These are phyloP conservation scores for Metridium senile DNA, from an alignment of 92 coral and sea anemone species.

Conservation along the genomic window DNA sequence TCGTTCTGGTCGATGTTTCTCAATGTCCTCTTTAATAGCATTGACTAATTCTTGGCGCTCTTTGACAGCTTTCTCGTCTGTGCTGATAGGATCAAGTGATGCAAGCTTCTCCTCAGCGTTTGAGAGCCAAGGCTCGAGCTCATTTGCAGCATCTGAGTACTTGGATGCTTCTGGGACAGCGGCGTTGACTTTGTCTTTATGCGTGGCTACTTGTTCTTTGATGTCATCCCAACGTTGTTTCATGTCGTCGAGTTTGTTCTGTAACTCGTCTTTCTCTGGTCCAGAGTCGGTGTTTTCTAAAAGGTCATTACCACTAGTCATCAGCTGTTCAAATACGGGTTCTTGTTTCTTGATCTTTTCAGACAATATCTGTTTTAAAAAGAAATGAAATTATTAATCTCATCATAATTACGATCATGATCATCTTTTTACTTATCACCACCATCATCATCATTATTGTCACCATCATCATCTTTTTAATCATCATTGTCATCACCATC, in stretches of 20 bases:
- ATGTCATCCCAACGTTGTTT: conserved; percentile 85
- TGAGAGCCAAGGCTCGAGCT: conserved; percentile 75
- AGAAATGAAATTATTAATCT: not conserved
- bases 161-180: conserved; percentile 83
- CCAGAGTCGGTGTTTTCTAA: conserved; percentile 91
- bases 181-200: conserved; percentile 57
- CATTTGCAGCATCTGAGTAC: conserved; percentile 65
- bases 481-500: too few relatives aligned
- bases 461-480: too few relatives aligned
- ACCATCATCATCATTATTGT: not conserved
- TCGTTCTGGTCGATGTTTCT: conserved; percentile 76
- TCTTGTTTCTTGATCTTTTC: conserved; percentile 79
- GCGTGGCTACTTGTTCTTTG: conserved; percentile 65
- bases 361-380: conserved; percentile 52
- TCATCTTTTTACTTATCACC: not conserved
- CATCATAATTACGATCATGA: not conserved
- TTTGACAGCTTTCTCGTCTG: conserved; percentile 56
- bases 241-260: conserved; percentile 68
- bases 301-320: conserved; percentile 76
- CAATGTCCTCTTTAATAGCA: conserved; percentile 67
- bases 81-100: conserved; percentile 64
- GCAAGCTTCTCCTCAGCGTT: conserved; percentile 79
- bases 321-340: conserved; percentile 80
- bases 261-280: conserved; percentile 77
- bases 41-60: conserved; percentile 42